Percentiles rank a stretch among this genome's conserved stretches.
Evolutionary conservation across 2,888 invertebrate species (phyloP).

Genomic region (Pristionchus exspectatus): DNA sequence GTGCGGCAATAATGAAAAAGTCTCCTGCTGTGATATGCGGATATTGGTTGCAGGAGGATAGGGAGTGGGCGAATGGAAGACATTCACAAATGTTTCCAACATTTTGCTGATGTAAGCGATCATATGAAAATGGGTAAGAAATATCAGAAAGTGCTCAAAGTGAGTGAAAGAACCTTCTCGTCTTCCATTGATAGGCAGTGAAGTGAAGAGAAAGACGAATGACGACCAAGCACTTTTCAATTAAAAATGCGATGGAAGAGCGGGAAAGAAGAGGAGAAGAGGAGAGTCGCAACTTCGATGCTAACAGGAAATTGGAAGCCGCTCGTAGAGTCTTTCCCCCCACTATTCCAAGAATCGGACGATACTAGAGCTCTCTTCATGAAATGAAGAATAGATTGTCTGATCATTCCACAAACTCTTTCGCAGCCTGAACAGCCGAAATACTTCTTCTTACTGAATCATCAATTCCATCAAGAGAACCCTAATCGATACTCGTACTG

Average conservation of each 20-base stretch:
- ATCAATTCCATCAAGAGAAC: no score
- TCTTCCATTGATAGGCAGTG: background rate
- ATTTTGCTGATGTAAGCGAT: no score
- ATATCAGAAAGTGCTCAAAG: no score
- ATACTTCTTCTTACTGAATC: no score
- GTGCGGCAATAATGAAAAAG: slow-evolving; percentile 1
- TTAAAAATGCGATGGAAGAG: slow-evolving; percentile 28
- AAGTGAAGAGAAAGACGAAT: background rate
- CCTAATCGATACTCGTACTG: background rate
- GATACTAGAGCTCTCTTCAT: background rate
- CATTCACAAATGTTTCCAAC: background rate
- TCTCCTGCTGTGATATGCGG: slow-evolving; percentile 24
- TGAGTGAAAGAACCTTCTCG: background rate
- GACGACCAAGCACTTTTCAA: slow-evolving; percentile 34
- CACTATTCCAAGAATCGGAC: background rate
- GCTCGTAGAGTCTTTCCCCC: background rate
- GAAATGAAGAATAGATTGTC: no score
- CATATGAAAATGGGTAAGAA: background rate
- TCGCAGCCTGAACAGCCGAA: no score
- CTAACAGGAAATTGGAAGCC: slow-evolving; percentile 32
- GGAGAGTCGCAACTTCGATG: slow-evolving; percentile 7
- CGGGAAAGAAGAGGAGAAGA: background rate
- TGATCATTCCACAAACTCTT: no score
- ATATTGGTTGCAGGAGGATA: background rate
- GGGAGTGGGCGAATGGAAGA: background rate